A percentile compares a stretch with the other conserved stretches of the same genome.
Conservation (phyloP, 2,888 invertebrate genomes). For the Acanthosepion pharaonis region DNA sequence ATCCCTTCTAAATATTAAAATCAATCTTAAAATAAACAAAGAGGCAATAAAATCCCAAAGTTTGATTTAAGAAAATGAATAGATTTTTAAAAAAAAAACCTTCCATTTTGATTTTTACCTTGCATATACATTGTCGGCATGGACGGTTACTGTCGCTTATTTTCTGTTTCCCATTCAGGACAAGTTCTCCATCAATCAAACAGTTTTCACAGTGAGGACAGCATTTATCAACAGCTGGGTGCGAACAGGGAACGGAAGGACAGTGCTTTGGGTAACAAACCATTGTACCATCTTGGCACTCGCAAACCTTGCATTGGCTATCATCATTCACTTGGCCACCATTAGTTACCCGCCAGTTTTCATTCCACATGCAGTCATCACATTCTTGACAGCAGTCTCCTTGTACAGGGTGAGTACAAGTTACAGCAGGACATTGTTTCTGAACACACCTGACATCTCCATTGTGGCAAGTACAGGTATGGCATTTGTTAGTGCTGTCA, state of each 20-base stretch:
- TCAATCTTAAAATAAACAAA: too few species aligned
- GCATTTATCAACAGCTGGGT: constrained; percentile 60
- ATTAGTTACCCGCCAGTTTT: constrained; percentile 53
- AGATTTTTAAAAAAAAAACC: not conserved
- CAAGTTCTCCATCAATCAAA: constrained; percentile 54
- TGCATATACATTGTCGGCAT: constrained; percentile 62
- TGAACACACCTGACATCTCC: constrained; percentile 49
- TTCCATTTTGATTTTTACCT: constrained; percentile 53
- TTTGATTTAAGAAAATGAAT: too few species aligned
- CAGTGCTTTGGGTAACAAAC: constrained; percentile 58
- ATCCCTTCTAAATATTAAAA: too few species aligned
- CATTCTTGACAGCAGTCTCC: constrained; percentile 56
- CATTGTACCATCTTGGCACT: constrained; percentile 54
- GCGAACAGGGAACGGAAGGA: constrained; percentile 56
- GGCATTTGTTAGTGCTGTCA: constrained; percentile 49
- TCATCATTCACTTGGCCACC: constrained; percentile 54
- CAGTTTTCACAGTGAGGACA: constrained; percentile 64
- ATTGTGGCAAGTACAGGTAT: constrained; percentile 49
- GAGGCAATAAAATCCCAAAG: too few species aligned
- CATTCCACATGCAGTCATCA: constrained; percentile 56
- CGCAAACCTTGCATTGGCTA: constrained; percentile 51
- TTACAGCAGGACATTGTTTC: constrained; percentile 38
- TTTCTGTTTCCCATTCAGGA: constrained; percentile 55
- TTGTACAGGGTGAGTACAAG: constrained; percentile 50
- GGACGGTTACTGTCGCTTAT: constrained; percentile 51